Conservation (phyloP, 2,797 vertebrate species). For the Eospalax fontanierii region DNA sequence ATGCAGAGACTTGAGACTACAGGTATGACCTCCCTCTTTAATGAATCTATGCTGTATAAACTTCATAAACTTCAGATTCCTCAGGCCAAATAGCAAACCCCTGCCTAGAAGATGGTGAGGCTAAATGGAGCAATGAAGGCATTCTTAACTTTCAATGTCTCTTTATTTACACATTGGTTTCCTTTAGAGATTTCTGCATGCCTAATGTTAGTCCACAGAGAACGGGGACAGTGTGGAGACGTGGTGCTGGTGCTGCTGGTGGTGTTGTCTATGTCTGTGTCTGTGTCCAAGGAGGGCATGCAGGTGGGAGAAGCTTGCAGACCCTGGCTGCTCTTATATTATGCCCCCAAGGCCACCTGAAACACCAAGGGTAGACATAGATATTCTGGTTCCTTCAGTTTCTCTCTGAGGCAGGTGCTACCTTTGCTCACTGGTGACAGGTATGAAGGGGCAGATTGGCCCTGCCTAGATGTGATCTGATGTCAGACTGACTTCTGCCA, state of each 20-base stretch:
- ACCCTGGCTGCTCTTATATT: conserved; percentile 14
- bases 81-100: conserved; percentile 25
- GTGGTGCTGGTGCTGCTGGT: neutral
- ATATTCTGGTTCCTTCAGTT: neutral
- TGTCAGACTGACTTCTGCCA: neutral
- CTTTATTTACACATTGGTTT: neutral
- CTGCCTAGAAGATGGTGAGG: conserved; percentile 14
- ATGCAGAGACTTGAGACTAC: no score
- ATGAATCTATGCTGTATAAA: conserved; percentile 21
- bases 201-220: neutral
- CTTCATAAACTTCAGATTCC: conserved; percentile 52
- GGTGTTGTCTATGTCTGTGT: no score
- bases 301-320: neutral
- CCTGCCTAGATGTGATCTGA: neutral
- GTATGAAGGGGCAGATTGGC: neutral
- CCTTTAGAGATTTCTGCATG: neutral
- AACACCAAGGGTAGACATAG: neutral
- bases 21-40: neutral
- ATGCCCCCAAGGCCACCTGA: neutral
- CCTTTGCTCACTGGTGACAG: neutral
- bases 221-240: no score
- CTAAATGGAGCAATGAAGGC: neutral
- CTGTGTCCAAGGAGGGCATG: neutral
- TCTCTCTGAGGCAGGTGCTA: neutral
- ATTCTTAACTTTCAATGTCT: neutral